Percentiles rank a stretch among this genome's conserved stretches.
Conservation (phyloP, 2,113 vertebrate genomes). For the Chroicocephalus ridibundus region DNA sequence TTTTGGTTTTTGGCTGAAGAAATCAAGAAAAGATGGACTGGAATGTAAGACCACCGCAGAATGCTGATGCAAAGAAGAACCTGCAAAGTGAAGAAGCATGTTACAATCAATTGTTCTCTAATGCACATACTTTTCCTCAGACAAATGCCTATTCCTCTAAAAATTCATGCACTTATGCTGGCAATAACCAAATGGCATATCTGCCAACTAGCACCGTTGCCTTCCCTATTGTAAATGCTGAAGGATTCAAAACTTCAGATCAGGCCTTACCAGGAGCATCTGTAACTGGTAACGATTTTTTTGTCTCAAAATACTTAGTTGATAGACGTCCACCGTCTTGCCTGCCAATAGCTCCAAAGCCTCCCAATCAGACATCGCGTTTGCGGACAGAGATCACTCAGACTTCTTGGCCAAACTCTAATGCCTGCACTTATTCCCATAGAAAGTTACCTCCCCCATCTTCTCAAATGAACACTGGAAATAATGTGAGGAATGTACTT, state of each 20-base stretch:
- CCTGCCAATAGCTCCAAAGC: neutral
- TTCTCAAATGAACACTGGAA: neutral
- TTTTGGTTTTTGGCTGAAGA: slow-evolving; percentile 4
- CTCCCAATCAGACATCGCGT: neutral
- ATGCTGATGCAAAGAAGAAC: neutral
- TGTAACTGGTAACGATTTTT: slow-evolving; percentile 12
- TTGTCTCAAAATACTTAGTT: slow-evolving; percentile 8
- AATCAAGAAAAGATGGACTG: slow-evolving; percentile 68
- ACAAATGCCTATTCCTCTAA: slow-evolving; percentile 15
- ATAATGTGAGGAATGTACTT: neutral
- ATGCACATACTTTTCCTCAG: neutral
- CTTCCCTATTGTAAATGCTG: neutral
- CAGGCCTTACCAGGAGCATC: slow-evolving; percentile 24
- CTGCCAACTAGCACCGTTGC: neutral
- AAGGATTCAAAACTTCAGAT: slow-evolving; percentile 1
- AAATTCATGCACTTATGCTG: slow-evolving; percentile 15
- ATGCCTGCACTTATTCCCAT: neutral
- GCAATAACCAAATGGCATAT: slow-evolving; percentile 21
- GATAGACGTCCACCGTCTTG: neutral
- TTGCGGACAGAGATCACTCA: neutral
- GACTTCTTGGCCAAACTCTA: slow-evolving; percentile 24
- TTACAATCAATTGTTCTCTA: slow-evolving; percentile 24
- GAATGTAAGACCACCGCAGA: slow-evolving; percentile 52
- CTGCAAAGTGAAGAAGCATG: neutral
- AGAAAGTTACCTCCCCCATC: neutral